Percentiles rank a stretch among this genome's conserved stretches.
phyloP scores from a whole-genome alignment of 2,113 vertebrate species.

The Pseudopipra pipra region DNA sequence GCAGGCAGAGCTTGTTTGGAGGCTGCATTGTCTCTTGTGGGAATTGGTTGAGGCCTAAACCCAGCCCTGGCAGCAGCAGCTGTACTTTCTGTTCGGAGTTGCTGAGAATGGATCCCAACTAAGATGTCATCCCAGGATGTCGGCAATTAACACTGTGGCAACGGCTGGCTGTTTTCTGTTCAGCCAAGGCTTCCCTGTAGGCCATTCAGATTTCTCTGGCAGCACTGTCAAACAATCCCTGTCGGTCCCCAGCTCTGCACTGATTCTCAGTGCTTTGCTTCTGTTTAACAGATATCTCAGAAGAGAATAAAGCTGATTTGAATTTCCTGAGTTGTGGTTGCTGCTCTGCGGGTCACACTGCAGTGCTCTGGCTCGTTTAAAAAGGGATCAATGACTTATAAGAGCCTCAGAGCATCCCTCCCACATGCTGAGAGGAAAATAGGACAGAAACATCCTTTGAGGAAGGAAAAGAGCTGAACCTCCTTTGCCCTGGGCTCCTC shows the following conservation, averaged over 20 bases:
- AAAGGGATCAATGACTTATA: constrained; percentile 66
- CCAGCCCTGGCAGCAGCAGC: constrained; percentile 49
- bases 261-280: constrained; percentile 40
- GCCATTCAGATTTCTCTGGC: constrained; percentile 61
- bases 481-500: constrained; percentile 55
- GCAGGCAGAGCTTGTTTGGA: constrained; percentile 33
- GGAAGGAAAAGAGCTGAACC: constrained; percentile 53
- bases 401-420: constrained; percentile 62
- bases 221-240: constrained; percentile 39
- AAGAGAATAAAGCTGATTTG: constrained; percentile 67
- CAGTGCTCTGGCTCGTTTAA: constrained; percentile 56
- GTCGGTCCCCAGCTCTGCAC: not conserved
- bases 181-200: constrained; percentile 60
- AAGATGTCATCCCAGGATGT: constrained; percentile 67
- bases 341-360: constrained; percentile 56
- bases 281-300: constrained; percentile 59
- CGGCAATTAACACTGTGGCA: constrained; percentile 45
- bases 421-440: constrained; percentile 68
- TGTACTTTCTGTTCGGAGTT: constrained; percentile 55
- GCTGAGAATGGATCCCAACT: constrained; percentile 48
- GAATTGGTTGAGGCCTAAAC: constrained; percentile 55
- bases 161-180: not conserved
- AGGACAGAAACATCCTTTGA: constrained; percentile 64
- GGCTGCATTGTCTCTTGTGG: constrained; percentile 43
- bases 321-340: constrained; percentile 70